These are phyloP conservation scores for Diarsia mendica DNA, from an alignment of 2,888 invertebrate species.

Conservation along the genomic window DNA sequence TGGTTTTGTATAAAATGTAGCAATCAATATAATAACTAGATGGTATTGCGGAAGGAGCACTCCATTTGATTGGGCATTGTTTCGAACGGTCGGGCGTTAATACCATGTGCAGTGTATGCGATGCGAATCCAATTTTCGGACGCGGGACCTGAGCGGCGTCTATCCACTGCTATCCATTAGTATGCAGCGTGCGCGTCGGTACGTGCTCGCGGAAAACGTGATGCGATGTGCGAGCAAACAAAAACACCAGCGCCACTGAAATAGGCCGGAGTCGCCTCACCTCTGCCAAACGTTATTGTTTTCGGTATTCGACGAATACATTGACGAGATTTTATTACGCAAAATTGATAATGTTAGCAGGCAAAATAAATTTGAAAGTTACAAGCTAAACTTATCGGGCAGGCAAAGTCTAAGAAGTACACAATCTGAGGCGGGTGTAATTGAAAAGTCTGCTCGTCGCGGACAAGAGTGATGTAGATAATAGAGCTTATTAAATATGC, in stretches of 20 bases:
- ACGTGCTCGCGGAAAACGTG: conserved; percentile 82
- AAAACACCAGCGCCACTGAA: conserved; percentile 78
- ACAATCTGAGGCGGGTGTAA: conserved; percentile 76
- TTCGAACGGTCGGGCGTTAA: conserved; percentile 76
- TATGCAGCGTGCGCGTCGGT: conserved; percentile 77
- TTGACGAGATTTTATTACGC: conserved; percentile 41
- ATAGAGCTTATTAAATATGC: conserved; percentile 85
- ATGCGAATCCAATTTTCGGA: conserved; percentile 85
- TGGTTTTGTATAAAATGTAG: conserved; percentile 46
- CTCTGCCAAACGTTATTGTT: conserved; percentile 71
- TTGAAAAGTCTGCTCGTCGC: conserved; percentile 81
- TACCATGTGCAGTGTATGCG: conserved; percentile 78
- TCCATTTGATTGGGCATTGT: conserved; percentile 87
- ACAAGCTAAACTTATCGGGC: conserved; percentile 26
- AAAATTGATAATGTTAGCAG: conserved; percentile 10
- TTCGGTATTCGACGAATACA: conserved; percentile 48
- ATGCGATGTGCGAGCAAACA: conserved; percentile 82
- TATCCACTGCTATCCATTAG: conserved; percentile 77
- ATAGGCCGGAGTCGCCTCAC: conserved; percentile 73
- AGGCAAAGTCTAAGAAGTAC: conserved; percentile 65
- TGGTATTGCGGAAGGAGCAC: conserved; percentile 63
- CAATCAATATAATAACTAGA: conserved; percentile 58
- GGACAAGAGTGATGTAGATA: conserved; percentile 80
- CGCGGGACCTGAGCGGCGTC: conserved; percentile 76
- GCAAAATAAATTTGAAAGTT: conserved; percentile 24